phyloP scores from a whole-genome alignment of 2,113 vertebrate species.

The Engystomops pustulosus region DNA sequence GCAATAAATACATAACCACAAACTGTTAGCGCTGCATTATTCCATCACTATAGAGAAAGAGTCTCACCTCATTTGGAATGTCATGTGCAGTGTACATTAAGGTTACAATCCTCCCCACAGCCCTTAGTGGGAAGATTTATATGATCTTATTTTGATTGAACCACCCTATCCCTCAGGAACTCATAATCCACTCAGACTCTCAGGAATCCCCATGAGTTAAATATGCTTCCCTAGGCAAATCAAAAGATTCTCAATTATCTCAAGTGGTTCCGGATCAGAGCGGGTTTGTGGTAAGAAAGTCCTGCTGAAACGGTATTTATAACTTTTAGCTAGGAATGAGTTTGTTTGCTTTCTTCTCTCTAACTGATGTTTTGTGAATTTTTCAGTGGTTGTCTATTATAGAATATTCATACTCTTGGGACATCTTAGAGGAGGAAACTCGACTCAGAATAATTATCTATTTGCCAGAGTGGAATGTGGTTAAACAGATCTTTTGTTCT shows the following conservation, averaged over 20 bases:
- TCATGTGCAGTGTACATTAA: conserved; percentile 7
- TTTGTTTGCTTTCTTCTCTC: not conserved
- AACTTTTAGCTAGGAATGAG: not conserved
- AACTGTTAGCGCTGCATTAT: conserved; percentile 35
- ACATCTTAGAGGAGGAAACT: too few species aligned
- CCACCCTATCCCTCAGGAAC: conserved; percentile 46
- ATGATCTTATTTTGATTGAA: conserved; percentile 29
- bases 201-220: conserved; percentile 28
- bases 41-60: conserved; percentile 28
- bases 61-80: not conserved
- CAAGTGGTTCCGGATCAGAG: conserved; percentile 48
- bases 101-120: conserved; percentile 45
- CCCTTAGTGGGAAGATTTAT: conserved; percentile 45
- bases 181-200: conserved; percentile 25
- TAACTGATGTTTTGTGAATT: not conserved
- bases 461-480: not conserved
- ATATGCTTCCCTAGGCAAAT: conserved; percentile 47
- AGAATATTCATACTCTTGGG: too few species aligned
- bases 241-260: conserved; percentile 38
- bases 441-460: not conserved
- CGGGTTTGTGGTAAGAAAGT: conserved; percentile 22
- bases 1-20: conserved; percentile 49
- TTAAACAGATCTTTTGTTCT: not conserved
- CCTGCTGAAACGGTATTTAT: not conserved
- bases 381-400: not conserved